Base-by-base conservation (phyloP, 2,797 vertebrate species). In the Gastrophryne carolinensis region DNA sequence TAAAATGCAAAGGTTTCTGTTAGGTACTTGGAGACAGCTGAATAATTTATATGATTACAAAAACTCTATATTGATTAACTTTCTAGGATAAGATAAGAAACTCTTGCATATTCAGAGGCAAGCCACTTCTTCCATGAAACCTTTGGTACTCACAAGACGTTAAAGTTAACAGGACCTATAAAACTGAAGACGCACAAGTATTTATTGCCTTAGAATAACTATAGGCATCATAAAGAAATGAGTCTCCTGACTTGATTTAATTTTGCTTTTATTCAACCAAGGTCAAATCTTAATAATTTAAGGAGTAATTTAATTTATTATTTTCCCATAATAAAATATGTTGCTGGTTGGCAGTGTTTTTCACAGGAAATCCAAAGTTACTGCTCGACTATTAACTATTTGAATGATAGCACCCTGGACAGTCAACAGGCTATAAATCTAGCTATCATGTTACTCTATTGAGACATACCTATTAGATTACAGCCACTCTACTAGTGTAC, bases 91-190 rank as follows among this genome's bases (percentile, higher is more conserved):
- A 72, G 56, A 72, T 35, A 50, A 37, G 44, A 52, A 62, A 23
- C 65, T 54, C 23, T 65, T 9, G 47, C 52, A 23, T 39, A 23
- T 54, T 37, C 17, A 47, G 37, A n/a, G 35, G 9, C 29, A 21
- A 52, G 47, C 23, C 47, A 66, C 21, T 39, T 35, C 34, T 26
- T 29, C 19, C 26, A 64, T 56, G 60, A 53, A 56, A 53, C 35
- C 57, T 64, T 73, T 63, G 71, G 57, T 64, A 53, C 21, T 39
- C 54, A 19, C 44, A 73, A 37, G 19, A 47, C 58, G 32, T 57
- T n/a, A 19, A 66, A 26, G 57, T 70, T 76, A 69, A 56, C 60
- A 56, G 35, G 35, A n/a, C 65, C 49, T 69, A 63, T 70, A 57
- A 76, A 69, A 69, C 12, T 44, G n/a, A 76, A 76, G 27, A 63